phyloP scores from a whole-genome alignment of 1,140 invertebrate species.

The Goniozus legneri region DNA sequence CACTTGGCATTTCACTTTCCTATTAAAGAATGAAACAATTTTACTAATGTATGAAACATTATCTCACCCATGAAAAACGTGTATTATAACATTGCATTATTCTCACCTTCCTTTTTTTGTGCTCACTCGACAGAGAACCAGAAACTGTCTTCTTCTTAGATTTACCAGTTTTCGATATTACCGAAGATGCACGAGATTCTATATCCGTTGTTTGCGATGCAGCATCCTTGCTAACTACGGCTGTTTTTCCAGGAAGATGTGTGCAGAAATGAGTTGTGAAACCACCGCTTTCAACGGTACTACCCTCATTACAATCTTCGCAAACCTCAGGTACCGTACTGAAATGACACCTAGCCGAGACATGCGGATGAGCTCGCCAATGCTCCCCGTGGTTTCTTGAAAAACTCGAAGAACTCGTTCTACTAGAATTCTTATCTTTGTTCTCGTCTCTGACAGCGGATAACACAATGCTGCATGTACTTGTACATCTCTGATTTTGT shows the following conservation, averaged over 20 bases:
- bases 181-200: slow-evolving; percentile 27
- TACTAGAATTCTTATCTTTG: not conserved
- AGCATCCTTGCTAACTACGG: slow-evolving; percentile 45
- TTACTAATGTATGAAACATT: not conserved
- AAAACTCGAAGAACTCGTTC: slow-evolving; percentile 21
- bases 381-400: slow-evolving; percentile 44
- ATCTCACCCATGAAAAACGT: not conserved
- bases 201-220: slow-evolving; percentile 58
- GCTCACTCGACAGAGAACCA: slow-evolving; percentile 21
- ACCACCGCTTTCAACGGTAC: slow-evolving; percentile 27
- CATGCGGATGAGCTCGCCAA: slow-evolving; percentile 34
- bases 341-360: slow-evolving; percentile 31
- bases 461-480: slow-evolving; percentile 68
- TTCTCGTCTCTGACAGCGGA: slow-evolving; percentile 44
- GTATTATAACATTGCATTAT: not conserved
- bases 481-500: slow-evolving; percentile 56
- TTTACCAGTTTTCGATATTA: slow-evolving; percentile 24
- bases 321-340: slow-evolving; percentile 48
- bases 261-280: slow-evolving; percentile 50
- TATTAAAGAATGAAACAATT: slow-evolving; percentile 18
- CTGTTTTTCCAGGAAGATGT: slow-evolving; percentile 37
- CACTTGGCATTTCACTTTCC: slow-evolving; percentile 19
- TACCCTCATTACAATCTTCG: slow-evolving; percentile 38
- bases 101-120: slow-evolving; percentile 17
- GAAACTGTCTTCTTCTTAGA: slow-evolving; percentile 21